Evolutionary conservation across 2,113 vertebrate species (phyloP).

Genomic region (Antechinus stuartii): DNA sequence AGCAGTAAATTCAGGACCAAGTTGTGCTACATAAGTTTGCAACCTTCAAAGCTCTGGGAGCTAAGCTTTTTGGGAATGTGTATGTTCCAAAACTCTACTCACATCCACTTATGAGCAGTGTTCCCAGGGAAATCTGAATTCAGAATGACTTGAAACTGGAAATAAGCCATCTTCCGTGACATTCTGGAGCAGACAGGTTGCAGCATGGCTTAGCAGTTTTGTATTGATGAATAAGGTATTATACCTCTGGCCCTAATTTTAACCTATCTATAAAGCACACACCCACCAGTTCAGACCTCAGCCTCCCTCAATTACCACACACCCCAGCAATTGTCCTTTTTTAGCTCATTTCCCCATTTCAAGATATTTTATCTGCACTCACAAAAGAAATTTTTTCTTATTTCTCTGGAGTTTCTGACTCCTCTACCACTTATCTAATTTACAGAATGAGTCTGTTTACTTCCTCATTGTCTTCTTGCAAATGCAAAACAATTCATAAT

Average conservation of each 20-base stretch:
- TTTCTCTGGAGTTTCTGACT: background rate
- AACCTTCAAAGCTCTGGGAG: accelerated
- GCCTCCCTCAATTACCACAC: background rate
- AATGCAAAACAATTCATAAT: background rate
- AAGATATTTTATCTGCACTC: background rate
- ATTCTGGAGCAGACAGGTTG: background rate
- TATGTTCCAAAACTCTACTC: background rate
- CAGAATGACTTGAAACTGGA: background rate
- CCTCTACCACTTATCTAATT: background rate
- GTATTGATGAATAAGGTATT: accelerated
- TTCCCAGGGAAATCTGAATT: background rate
- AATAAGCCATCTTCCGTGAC: background rate
- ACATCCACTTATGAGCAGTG: background rate
- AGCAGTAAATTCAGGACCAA: background rate
- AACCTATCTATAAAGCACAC: background rate
- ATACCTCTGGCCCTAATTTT: background rate
- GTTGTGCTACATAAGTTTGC: accelerated
- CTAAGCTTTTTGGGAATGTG: background rate
- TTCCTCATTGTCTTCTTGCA: background rate
- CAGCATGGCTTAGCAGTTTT: too few species aligned
- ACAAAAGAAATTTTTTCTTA: slow-evolving; percentile 5
- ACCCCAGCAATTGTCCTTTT: background rate
- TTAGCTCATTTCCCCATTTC: background rate
- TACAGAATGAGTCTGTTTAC: background rate
- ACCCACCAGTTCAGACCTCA: background rate